These are phyloP conservation scores for Platanista minor DNA, from an alignment of 2,113 vertebrate species.

Conservation along the genomic window DNA sequence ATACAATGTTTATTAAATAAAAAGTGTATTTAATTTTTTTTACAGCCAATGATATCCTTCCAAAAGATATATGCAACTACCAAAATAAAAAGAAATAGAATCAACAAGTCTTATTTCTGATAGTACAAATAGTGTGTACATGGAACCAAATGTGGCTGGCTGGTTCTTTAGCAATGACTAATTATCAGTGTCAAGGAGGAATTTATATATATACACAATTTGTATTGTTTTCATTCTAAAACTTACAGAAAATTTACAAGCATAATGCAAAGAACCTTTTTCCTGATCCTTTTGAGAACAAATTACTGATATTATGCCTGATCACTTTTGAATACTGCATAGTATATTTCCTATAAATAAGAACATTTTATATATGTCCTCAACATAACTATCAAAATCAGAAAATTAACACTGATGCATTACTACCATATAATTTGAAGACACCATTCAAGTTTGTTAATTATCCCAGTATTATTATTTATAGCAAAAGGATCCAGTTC, in stretches of 20 bases:
- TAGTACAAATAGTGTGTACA: neutral
- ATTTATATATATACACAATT: neutral
- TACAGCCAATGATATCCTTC: neutral
- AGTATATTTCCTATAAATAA: neutral
- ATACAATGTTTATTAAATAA: neutral
- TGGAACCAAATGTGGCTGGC: neutral
- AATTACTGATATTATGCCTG: neutral
- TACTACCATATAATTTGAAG: neutral
- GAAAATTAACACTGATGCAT: neutral
- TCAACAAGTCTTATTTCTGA: constrained; percentile 41
- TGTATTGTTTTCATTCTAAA: neutral
- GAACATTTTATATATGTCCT: neutral
- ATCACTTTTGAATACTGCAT: neutral
- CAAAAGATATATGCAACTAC: neutral
- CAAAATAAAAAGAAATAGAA: constrained; percentile 48
- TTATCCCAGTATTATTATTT: neutral
- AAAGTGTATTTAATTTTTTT: neutral
- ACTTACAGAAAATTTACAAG: neutral
- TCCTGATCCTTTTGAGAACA: neutral
- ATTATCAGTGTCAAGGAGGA: neutral
- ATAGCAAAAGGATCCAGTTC: neutral
- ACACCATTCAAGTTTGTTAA: neutral
- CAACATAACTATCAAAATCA: neutral
- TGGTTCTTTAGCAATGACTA: neutral
- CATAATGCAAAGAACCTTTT: neutral